These are phyloP conservation scores for Calephelis nemesis DNA, from an alignment of 1,140 invertebrate genomes.

Conservation along the genomic window DNA sequence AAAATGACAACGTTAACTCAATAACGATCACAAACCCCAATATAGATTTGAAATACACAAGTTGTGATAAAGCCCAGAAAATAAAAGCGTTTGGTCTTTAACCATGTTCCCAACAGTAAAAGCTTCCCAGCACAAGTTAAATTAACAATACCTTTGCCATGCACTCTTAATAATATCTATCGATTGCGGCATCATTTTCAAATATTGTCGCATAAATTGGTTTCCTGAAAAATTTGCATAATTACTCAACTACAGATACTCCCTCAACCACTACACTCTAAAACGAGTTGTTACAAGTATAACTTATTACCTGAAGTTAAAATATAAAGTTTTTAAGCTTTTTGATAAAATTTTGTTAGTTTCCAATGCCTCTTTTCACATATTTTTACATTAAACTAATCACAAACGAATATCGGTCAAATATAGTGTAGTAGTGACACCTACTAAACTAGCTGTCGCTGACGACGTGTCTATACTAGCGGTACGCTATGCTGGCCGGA, in stretches of 20 bases:
- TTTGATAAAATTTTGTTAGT: too few relatives aligned
- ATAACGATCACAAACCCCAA: neutral
- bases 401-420: too few relatives aligned
- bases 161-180: slow-evolving; percentile 36
- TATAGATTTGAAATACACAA: slow-evolving; percentile 14
- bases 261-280: neutral
- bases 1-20: too few relatives aligned
- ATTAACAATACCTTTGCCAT: slow-evolving; percentile 47
- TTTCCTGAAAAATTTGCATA: slow-evolving; percentile 43
- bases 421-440: too few relatives aligned
- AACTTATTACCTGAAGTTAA: too few relatives aligned
- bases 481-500: too few relatives aligned
- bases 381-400: too few relatives aligned
- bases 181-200: slow-evolving; percentile 49
- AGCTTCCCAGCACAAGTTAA: slow-evolving; percentile 37
- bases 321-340: too few relatives aligned
- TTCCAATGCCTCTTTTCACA: too few relatives aligned
- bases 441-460: too few relatives aligned
- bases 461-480: too few relatives aligned
- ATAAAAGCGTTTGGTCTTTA: neutral
- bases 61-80: neutral
- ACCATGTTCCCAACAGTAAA: slow-evolving; percentile 30
- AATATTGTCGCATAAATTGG: slow-evolving; percentile 54
- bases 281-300: too few relatives aligned
- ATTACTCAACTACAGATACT: neutral